phyloP scores from a whole-genome alignment of 2,888 invertebrate species.

The Tuberolachnus salignus region DNA sequence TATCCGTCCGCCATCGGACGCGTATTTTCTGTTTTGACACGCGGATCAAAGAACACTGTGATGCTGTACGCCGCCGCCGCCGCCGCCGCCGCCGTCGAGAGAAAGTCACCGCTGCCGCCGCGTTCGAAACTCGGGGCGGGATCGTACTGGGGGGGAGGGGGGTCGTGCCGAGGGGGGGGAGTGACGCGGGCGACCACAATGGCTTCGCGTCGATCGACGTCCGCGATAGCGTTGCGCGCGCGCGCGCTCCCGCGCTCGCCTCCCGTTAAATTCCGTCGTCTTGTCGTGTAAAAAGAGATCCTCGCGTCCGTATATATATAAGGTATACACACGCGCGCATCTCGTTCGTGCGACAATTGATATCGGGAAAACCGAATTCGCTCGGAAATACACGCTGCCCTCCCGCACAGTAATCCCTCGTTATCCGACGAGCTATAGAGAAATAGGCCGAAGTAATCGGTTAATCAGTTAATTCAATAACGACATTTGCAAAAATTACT shows the following conservation, averaged over 20 bases:
- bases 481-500: too few species aligned
- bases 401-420: background rate
- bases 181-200: conserved; percentile 39
- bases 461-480: too few species aligned
- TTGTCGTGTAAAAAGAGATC: conserved; percentile 4
- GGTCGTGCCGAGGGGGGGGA: background rate
- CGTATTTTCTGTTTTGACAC: conserved; percentile 53
- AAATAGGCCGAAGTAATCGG: too few species aligned
- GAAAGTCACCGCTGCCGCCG: conserved; percentile 15
- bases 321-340: background rate
- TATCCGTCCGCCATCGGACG: conserved; percentile 43
- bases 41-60: conserved; percentile 46
- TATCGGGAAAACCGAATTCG: background rate
- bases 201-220: conserved; percentile 49
- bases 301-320: background rate
- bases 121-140: too few species aligned
- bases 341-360: background rate
- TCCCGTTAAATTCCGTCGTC: conserved; percentile 49
- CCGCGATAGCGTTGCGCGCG: conserved; percentile 41
- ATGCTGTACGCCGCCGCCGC: too few species aligned
- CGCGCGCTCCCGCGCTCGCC: too few species aligned
- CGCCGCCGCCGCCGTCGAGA: conserved; percentile 5
- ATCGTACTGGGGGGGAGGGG: background rate
- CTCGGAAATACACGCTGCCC: too few species aligned
- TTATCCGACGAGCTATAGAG: too few species aligned